A percentile compares a stretch with the other conserved stretches of the same genome.
These are phyloP conservation scores for Frieseomelitta varia DNA, from an alignment of 1,140 invertebrate species.

Conservation along the genomic window DNA sequence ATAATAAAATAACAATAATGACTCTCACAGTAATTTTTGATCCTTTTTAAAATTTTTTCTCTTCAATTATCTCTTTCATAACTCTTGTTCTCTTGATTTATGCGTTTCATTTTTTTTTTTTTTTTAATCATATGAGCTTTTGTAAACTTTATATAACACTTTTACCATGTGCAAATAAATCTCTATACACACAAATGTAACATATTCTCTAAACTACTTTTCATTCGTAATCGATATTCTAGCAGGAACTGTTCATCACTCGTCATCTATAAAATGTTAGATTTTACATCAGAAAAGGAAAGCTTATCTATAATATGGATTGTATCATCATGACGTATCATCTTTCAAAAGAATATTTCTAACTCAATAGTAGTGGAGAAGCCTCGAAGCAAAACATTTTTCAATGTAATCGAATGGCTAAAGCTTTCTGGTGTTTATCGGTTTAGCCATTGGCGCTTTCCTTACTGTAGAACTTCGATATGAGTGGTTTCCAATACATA, in stretches of 20 bases:
- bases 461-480: neutral
- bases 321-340: slow-evolving; percentile 15
- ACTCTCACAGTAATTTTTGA: too few species aligned
- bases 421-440: slow-evolving; percentile 72
- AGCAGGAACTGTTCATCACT: neutral
- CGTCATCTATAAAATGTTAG: neutral
- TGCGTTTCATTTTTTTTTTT: too few species aligned
- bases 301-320: neutral
- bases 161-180: neutral
- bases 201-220: neutral
- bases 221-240: neutral
- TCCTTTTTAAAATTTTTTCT: too few species aligned
- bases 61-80: neutral
- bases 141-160: neutral
- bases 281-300: neutral
- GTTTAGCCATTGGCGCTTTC: slow-evolving; percentile 69
- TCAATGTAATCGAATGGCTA: slow-evolving; percentile 45
- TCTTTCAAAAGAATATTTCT: slow-evolving; percentile 43
- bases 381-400: slow-evolving; percentile 57
- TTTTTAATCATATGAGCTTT: too few species aligned
- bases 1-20: too few species aligned
- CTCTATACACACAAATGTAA: neutral
- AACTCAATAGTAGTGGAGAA: slow-evolving; percentile 23
- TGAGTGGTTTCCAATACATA: neutral
- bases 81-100: neutral